These are phyloP conservation scores for Drosophila watanabei DNA, from an alignment of 1,140 invertebrate genomes.

Conservation along the genomic window DNA sequence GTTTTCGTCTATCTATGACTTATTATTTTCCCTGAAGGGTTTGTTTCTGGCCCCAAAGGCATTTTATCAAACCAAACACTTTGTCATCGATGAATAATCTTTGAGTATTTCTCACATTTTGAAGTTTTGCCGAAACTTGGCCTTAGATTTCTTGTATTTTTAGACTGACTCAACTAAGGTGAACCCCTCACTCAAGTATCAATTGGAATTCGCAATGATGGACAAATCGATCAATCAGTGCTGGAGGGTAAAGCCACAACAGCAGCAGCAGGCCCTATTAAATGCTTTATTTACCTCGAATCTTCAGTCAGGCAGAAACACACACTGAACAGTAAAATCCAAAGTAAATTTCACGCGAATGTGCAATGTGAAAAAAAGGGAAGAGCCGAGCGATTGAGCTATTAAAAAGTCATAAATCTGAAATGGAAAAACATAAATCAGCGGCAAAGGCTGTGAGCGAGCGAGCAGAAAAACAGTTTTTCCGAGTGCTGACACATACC, in stretches of 20 bases:
- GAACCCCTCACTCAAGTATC: slow-evolving; percentile 17
- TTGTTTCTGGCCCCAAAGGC: slow-evolving; percentile 34
- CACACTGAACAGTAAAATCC: slow-evolving; percentile 56
- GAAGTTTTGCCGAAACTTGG: slow-evolving; percentile 31
- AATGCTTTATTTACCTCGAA: slow-evolving; percentile 52
- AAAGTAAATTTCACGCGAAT: slow-evolving; percentile 81
- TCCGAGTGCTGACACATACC: slow-evolving; percentile 59
- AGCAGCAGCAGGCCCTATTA: slow-evolving; percentile 53
- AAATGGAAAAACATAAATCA: slow-evolving; percentile 84
- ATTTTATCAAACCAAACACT: slow-evolving; percentile 27
- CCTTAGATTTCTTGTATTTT: slow-evolving; percentile 28
- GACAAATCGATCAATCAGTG: slow-evolving; percentile 48
- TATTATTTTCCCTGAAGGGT: slow-evolving; percentile 31
- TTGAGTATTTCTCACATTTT: slow-evolving; percentile 32
- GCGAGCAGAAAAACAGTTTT: slow-evolving; percentile 67
- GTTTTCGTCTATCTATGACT: slow-evolving; percentile 27
- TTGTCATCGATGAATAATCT: slow-evolving; percentile 54
- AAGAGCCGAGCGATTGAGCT: slow-evolving; percentile 70
- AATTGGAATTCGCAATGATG: slow-evolving; percentile 37
- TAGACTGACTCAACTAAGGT: slow-evolving; percentile 37
- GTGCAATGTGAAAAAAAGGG: slow-evolving; percentile 66
- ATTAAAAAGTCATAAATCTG: slow-evolving; percentile 84
- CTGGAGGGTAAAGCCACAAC: slow-evolving; percentile 16
- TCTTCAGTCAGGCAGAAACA: slow-evolving; percentile 44
- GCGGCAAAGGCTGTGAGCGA: slow-evolving; percentile 55